These are phyloP conservation scores for Malaclemys terrapin DNA, from an alignment of 2,113 vertebrate genomes.

Conservation along the genomic window DNA sequence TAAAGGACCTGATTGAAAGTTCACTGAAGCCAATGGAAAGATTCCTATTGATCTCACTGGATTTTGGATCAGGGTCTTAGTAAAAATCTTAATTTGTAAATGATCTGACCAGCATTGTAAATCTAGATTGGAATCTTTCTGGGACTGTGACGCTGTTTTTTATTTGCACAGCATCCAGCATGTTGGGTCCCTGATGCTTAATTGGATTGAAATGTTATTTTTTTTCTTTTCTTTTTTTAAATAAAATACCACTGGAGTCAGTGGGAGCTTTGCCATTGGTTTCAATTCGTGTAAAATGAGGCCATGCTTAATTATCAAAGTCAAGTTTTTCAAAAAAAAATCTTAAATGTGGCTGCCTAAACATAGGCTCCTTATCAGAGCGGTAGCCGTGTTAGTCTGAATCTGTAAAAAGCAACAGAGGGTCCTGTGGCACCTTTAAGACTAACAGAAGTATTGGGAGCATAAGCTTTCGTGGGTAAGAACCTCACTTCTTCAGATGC, in stretches of 20 bases:
- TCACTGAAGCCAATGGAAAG: background rate
- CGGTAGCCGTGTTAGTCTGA: too few species aligned
- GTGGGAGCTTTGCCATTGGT: background rate
- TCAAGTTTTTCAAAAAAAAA: background rate
- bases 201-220: background rate
- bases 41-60: rapidly evolving
- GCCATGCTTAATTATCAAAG: background rate
- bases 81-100: rapidly evolving
- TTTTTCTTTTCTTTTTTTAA: background rate
- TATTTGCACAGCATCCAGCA: background rate
- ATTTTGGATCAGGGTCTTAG: background rate
- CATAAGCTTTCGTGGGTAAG: too few species aligned
- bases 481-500: too few species aligned
- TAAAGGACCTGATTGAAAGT: background rate
- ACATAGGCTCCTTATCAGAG: background rate
- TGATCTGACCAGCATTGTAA: background rate
- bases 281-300: background rate
- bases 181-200: background rate
- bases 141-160: rapidly evolving
- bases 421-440: too few species aligned
- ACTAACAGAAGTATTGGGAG: too few species aligned
- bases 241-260: background rate
- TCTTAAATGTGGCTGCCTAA: rapidly evolving
- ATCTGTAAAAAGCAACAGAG: too few species aligned
- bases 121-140: background rate